Percentiles rank a stretch among this genome's conserved stretches.
phyloP scores from a whole-genome alignment of 1,140 invertebrate species.

The Tribolium castaneum region DNA sequence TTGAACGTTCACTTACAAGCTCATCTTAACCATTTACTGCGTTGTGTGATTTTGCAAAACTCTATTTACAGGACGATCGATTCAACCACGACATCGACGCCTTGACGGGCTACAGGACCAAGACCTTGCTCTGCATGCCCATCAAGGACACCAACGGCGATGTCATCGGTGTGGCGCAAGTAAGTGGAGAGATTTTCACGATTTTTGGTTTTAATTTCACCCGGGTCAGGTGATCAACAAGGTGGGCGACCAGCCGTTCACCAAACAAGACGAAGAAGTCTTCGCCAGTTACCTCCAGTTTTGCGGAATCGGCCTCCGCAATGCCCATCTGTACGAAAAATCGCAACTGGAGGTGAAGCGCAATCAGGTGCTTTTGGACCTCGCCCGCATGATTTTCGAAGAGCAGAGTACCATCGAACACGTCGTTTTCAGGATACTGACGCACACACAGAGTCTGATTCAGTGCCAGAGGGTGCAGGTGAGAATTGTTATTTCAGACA shows the following conservation, averaged over 20 bases:
- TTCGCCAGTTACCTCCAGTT: conserved; percentile 95
- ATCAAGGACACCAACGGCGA: conserved; percentile 95
- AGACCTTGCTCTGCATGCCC: conserved; percentile 93
- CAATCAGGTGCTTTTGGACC: conserved; percentile 93
- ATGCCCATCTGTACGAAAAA: conserved; percentile 94
- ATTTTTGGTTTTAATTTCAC: no score
- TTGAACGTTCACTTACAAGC: no score
- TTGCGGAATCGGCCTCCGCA: conserved; percentile 93
- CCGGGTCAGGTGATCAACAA: conserved; percentile 89
- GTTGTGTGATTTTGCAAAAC: neutral
- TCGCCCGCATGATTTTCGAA: conserved; percentile 96
- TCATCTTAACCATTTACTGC: neutral
- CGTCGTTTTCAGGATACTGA: conserved; percentile 93
- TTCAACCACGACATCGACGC: conserved; percentile 95
- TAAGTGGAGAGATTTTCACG: conserved; percentile 53
- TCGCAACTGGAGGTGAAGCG: conserved; percentile 94
- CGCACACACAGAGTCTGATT: conserved; percentile 93
- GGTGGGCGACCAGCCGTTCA: conserved; percentile 82
- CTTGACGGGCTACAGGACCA: conserved; percentile 92
- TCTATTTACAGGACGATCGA: conserved; percentile 77
- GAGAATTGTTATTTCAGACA: conserved; percentile 45
- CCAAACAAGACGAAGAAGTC: conserved; percentile 88
- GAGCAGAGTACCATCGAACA: conserved; percentile 97
- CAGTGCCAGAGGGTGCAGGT: conserved; percentile 94
- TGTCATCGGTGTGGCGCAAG: conserved; percentile 95